Percentiles rank a stretch among this genome's conserved stretches.
phyloP scores from a whole-genome alignment of 2,797 vertebrate genomes.

The Aselliscus stoliczkanus region DNA sequence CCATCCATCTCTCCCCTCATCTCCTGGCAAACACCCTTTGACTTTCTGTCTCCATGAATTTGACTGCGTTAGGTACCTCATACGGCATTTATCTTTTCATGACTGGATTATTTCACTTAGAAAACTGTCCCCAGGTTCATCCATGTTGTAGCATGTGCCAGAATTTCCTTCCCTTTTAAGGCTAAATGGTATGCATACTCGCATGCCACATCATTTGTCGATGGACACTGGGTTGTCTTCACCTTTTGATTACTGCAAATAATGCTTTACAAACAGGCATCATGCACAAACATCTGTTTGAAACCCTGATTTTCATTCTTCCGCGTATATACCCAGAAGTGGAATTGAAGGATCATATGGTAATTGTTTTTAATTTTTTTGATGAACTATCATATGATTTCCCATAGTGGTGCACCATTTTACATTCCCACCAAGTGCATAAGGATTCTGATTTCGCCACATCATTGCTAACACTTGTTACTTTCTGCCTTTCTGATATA shows the following conservation, averaged over 20 bases:
- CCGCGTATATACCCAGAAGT: not conserved
- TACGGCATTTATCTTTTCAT: not conserved
- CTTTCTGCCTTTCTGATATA: not conserved
- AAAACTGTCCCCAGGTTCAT: not conserved
- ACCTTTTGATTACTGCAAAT: not conserved
- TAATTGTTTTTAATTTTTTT: not conserved
- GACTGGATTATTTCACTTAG: not conserved
- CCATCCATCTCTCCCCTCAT: not conserved
- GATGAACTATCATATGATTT: not conserved
- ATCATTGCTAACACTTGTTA: not conserved
- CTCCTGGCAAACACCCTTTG: not conserved
- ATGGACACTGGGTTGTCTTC: not conserved
- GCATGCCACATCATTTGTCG: not conserved
- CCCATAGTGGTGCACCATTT: not conserved
- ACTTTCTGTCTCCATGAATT: not conserved
- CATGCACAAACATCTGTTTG: not conserved
- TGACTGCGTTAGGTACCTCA: not conserved
- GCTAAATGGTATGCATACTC: not conserved
- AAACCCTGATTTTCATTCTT: not conserved
- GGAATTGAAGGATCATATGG: not conserved
- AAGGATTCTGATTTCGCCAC: not conserved
- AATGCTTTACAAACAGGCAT: not conserved
- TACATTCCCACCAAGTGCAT: not conserved
- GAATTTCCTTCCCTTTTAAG: not conserved
- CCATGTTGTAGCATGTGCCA: not conserved